A percentile compares a stretch with the other conserved stretches of the same genome.
phyloP scores from a whole-genome alignment of 2,113 vertebrate species.

The Hyla sarda region DNA sequence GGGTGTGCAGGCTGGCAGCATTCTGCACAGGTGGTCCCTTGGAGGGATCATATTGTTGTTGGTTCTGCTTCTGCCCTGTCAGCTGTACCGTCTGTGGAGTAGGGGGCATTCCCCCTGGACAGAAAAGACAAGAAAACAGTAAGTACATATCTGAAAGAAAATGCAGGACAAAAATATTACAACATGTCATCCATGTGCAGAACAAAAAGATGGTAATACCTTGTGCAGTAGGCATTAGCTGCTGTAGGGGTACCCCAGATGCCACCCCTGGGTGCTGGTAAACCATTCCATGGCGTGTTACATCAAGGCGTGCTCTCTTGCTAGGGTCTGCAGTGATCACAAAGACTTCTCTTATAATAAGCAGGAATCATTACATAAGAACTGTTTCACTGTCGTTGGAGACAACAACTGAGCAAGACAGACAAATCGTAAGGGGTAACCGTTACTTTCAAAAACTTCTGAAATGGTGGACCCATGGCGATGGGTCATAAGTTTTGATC shows the following conservation, averaged over 20 bases:
- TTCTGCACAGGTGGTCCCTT: slow-evolving; percentile 90
- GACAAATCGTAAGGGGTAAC: background rate
- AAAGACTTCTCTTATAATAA: slow-evolving; percentile 62
- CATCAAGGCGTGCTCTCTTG: slow-evolving; percentile 99
- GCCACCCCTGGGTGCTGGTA: slow-evolving; percentile 98
- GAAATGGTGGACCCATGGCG: too few relatives aligned
- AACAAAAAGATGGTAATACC: slow-evolving; percentile 80
- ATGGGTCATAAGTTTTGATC: too few relatives aligned
- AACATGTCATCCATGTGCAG: background rate
- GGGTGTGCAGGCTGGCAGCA: slow-evolving; percentile 80
- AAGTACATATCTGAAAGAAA: slow-evolving; percentile 64
- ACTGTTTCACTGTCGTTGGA: background rate
- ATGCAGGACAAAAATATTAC: background rate
- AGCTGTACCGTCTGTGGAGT: slow-evolving; percentile 78
- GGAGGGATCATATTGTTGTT: slow-evolving; percentile 81
- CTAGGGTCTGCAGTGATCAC: slow-evolving; percentile 94
- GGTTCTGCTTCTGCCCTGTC: slow-evolving; percentile 80
- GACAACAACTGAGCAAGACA: background rate
- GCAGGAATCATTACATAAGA: background rate
- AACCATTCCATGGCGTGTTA: slow-evolving; percentile 98
- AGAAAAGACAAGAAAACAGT: slow-evolving; percentile 11
- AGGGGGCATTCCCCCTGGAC: slow-evolving; percentile 82
- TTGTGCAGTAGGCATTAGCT: slow-evolving; percentile 99
- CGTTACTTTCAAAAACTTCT: too few relatives aligned
- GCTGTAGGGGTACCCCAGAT: slow-evolving; percentile 97